Base-by-base conservation (phyloP, 2,797 vertebrate species). In the Syngnathus rostellatus region DNA sequence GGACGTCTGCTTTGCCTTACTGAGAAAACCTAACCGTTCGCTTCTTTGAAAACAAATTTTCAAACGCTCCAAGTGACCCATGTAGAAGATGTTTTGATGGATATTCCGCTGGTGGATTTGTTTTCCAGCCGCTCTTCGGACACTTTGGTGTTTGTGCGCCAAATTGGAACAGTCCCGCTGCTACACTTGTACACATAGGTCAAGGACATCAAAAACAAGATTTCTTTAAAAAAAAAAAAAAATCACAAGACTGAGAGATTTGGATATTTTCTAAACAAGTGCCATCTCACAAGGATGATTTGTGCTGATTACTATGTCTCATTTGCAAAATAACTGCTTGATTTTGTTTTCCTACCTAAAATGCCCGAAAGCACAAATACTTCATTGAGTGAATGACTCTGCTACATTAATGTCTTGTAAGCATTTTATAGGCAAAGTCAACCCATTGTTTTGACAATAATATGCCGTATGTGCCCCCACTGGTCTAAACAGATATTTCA, bases 81-180 rank as follows among this genome's bases (percentile, higher is more conserved):
- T n/a, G 9, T 38, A 43, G 70, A 70, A 66, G 66, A 62, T 83
- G 82, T 79, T 83, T 75, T 79, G 72, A 75, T 75, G 72, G 74
- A 74, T 79, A 60, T 60, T 69, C 64, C 68, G 71, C 75, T 77
- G 69, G 65, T 69, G 60, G 57, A 67, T 63, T 77, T 75, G 70
- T 72, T 77, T 71, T 77, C 54, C 65, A 66, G 73, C 68, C 63
- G 55, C 31, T 54, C 58, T 37, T 21, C 65, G 7, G 68, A 74
- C 72, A 61, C 57, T 62, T 68, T 50, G 55, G 73, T 69, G 68
- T 77, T 23, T 63, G 48, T 55, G 53, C 41, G 12, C 69, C 40
- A 65, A 68, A 70, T 68, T 66, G 64, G 60, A 83, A 77, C 82
- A 75, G 82, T 77, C 77, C 81, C 54, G 77, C 79, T 81, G 82